These are phyloP conservation scores for Zaprionus davidi DNA, from an alignment of 1,140 invertebrate species.

Conservation along the genomic window DNA sequence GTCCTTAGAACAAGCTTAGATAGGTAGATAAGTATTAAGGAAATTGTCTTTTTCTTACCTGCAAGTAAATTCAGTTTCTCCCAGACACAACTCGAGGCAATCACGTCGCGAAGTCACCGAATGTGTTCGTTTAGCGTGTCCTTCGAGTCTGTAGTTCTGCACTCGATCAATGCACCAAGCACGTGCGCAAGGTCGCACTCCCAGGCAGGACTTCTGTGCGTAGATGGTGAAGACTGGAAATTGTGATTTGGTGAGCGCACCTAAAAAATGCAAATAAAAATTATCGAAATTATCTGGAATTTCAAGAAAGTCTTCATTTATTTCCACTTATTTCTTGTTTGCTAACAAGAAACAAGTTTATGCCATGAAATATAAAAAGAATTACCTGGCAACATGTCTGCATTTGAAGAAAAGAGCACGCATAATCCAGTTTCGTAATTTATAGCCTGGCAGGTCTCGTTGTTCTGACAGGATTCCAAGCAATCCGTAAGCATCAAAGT, in stretches of 20 bases:
- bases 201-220: conserved; percentile 96
- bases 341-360: neutral
- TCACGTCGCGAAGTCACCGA: conserved; percentile 91
- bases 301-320: neutral
- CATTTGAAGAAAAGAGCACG: conserved; percentile 94
- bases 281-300: neutral
- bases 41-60: conserved; percentile 87
- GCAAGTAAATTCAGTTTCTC: conserved; percentile 94
- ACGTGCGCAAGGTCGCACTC: conserved; percentile 92
- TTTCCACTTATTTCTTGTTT: neutral
- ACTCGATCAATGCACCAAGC: conserved; percentile 97
- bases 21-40: neutral
- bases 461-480: conserved; percentile 93
- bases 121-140: conserved; percentile 89
- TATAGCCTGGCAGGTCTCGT: conserved; percentile 93
- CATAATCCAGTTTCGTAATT: conserved; percentile 97
- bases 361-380: neutral
- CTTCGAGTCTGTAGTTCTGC: conserved; percentile 91
- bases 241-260: conserved; percentile 94
- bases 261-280: conserved; percentile 84
- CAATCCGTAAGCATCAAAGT: conserved; percentile 96
- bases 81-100: conserved; percentile 94
- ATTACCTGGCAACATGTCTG: conserved; percentile 93
- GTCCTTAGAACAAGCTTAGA: conserved; percentile 3
- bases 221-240: conserved; percentile 98